These are phyloP conservation scores for Pachydiplax longipennis DNA, from an alignment of 2,888 invertebrate genomes.

Conservation along the genomic window DNA sequence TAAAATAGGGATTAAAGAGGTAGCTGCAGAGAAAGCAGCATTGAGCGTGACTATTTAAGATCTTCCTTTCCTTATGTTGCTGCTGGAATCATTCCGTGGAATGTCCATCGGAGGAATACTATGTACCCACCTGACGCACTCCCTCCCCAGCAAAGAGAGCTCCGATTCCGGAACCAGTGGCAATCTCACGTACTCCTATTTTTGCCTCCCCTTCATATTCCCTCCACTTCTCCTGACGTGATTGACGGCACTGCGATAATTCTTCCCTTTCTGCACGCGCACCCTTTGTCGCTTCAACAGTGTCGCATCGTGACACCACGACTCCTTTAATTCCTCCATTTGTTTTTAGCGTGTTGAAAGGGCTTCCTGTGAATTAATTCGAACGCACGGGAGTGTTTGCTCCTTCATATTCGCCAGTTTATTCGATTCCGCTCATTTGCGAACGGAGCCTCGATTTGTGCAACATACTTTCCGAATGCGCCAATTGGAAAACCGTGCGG, in stretches of 20 bases:
- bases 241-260: slow-evolving; percentile 15
- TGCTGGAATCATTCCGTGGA: too few relatives aligned
- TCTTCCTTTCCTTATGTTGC: too few relatives aligned
- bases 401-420: neutral
- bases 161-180: too few relatives aligned
- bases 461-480: neutral
- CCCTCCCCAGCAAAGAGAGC: too few relatives aligned
- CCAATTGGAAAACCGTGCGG: neutral
- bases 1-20: too few relatives aligned
- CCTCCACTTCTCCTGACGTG: neutral
- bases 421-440: neutral
- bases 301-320: neutral
- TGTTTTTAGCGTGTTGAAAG: neutral
- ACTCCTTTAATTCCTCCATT: neutral
- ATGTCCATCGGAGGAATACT: too few relatives aligned
- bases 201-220: neutral
- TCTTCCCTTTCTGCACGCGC: neutral
- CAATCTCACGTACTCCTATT: too few relatives aligned
- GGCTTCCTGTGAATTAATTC: neutral
- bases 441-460: neutral
- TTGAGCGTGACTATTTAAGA: too few relatives aligned
- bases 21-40: too few relatives aligned
- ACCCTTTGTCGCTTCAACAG: neutral
- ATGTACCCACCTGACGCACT: too few relatives aligned
- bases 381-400: neutral